These are phyloP conservation scores for Acromyrmex charruanus DNA, from an alignment of 1,140 invertebrate species.

Conservation along the genomic window DNA sequence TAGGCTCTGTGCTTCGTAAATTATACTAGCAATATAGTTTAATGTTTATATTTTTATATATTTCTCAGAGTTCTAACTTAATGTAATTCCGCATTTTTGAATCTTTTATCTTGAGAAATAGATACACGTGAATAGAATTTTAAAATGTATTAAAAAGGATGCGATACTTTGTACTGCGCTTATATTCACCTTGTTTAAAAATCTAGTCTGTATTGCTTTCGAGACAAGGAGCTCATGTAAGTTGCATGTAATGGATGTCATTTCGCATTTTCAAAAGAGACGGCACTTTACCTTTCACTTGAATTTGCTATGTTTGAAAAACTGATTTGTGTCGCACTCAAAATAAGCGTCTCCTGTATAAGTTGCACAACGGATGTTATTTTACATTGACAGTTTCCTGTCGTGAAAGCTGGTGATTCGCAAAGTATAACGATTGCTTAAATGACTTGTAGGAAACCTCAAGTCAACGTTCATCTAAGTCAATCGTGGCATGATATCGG, in stretches of 20 bases:
- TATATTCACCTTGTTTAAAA: neutral
- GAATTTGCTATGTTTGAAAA: neutral
- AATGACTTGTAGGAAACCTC: conserved; percentile 50
- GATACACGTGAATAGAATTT: neutral
- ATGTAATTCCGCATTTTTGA: neutral
- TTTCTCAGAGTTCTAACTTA: neutral
- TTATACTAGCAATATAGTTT: neutral
- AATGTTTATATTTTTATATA: neutral
- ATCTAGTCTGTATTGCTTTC: neutral
- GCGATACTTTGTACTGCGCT: neutral
- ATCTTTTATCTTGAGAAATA: neutral
- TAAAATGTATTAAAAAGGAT: neutral
- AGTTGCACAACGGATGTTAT: conserved; percentile 6
- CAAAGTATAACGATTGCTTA: conserved; percentile 9
- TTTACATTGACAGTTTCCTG: conserved; percentile 23
- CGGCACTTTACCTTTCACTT: neutral
- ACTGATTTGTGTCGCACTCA: neutral
- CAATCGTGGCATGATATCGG: neutral
- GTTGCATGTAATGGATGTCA: neutral
- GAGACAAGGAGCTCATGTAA: conserved; percentile 9
- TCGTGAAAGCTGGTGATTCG: conserved; percentile 17
- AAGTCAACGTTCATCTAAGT: neutral
- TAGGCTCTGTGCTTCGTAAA: neutral
- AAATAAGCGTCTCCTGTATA: neutral
- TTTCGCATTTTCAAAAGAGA: neutral